phyloP scores from a whole-genome alignment of 2,888 invertebrate species.

The Drosophila histrio region DNA sequence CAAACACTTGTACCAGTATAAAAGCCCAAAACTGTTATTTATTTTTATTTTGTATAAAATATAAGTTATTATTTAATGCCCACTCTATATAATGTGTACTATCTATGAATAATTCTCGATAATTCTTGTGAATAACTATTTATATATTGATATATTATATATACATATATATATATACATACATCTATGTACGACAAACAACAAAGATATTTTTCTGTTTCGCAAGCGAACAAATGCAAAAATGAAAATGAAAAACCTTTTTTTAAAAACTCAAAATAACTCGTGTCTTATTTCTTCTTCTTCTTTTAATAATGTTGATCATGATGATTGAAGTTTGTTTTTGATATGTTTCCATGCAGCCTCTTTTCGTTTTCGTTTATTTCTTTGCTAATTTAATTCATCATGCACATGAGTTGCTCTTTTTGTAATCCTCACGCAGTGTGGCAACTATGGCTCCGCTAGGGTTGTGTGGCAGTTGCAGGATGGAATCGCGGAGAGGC shows the following conservation, averaged over 20 bases:
- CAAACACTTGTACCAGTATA: conserved; percentile 73
- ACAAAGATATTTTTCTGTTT: conserved; percentile 78
- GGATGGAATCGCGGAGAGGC: neutral
- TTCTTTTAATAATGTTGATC: neutral
- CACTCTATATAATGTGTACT: conserved; percentile 53
- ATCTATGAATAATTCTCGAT: conserved; percentile 65
- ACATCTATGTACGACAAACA: conserved; percentile 69
- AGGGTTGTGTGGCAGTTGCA: conserved; percentile 4
- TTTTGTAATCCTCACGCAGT: conserved; percentile 66
- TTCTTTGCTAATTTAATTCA: conserved; percentile 73
- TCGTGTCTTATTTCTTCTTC: neutral
- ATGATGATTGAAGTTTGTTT: neutral
- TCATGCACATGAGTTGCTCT: conserved; percentile 76
- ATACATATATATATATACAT: conserved; percentile 48
- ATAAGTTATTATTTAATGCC: conserved; percentile 53
- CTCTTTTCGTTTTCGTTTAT: conserved; percentile 13
- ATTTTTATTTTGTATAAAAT: conserved; percentile 70
- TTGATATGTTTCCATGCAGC: conserved; percentile 3
- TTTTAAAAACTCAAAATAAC: conserved; percentile 67
- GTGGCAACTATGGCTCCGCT: conserved; percentile 3
- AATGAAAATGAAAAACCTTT: conserved; percentile 69
- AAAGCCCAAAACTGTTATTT: conserved; percentile 79
- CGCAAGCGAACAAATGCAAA: conserved; percentile 70
- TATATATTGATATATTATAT: conserved; percentile 64
- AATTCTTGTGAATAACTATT: conserved; percentile 78